A percentile compares a stretch with the other conserved stretches of the same genome.
Evolutionary conservation across 2,888 invertebrate genomes (phyloP).

Genomic region (Brachyptera risi): DNA sequence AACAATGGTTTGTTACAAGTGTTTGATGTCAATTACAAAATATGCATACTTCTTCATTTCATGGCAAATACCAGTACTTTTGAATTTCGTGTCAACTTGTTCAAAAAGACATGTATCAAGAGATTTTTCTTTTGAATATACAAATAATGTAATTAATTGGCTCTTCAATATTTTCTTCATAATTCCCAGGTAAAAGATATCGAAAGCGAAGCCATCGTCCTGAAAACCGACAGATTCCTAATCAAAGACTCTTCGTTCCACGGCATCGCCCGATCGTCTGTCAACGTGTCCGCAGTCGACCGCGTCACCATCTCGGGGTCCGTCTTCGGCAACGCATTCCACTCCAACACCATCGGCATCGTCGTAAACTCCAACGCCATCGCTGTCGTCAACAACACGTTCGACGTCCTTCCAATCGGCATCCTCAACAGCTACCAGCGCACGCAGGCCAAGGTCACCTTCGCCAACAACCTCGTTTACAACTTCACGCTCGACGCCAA

Average conservation of each 20-base stretch:
- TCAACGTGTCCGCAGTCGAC: neutral
- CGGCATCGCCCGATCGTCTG: neutral
- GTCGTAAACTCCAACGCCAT: neutral
- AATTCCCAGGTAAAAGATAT: neutral
- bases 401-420: constrained; percentile 4
- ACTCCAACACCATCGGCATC: neutral
- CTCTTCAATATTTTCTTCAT: neutral
- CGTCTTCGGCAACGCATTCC: neutral
- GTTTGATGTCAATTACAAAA: too few relatives aligned
- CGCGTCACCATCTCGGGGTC: neutral
- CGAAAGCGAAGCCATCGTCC: neutral
- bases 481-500: neutral
- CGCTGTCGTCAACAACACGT: neutral
- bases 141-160: too few relatives aligned
- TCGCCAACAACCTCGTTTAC: neutral
- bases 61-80: too few relatives aligned
- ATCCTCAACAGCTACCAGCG: neutral
- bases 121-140: too few relatives aligned
- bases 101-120: too few relatives aligned
- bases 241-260: neutral
- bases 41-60: too few relatives aligned
- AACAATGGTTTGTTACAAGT: too few relatives aligned
- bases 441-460: neutral
- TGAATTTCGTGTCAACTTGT: too few relatives aligned
- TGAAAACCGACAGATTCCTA: neutral